Conservation (phyloP, 2,888 invertebrate species). For the Ochropleura plecta region DNA sequence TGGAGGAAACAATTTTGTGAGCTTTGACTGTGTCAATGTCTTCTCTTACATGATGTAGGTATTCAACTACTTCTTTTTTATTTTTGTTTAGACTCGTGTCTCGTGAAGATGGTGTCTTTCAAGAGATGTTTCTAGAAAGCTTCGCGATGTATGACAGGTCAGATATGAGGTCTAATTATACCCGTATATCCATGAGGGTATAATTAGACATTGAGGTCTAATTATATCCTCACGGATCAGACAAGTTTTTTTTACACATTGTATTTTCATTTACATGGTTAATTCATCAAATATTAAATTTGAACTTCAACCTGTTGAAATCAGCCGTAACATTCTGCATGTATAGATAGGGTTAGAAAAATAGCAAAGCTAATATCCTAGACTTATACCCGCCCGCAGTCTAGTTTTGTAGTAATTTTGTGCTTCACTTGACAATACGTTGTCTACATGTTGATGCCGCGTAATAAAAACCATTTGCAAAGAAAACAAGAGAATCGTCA, state of each 20-base stretch:
- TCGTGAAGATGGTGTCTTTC: background rate
- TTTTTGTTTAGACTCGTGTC: constrained; percentile 32
- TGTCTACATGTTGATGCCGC: constrained; percentile 21
- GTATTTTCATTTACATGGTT: background rate
- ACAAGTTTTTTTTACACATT: no score
- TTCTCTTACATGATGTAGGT: constrained; percentile 41
- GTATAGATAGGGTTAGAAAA: background rate
- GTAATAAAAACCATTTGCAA: constrained; percentile 29
- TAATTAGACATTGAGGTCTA: no score
- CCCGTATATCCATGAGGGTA: no score
- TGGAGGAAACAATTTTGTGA: constrained; percentile 33
- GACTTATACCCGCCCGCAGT: background rate
- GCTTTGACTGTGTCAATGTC: constrained; percentile 40
- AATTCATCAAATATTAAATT: background rate
- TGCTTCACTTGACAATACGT: background rate
- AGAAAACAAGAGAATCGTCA: constrained; percentile 21
- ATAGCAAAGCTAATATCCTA: background rate
- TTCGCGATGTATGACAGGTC: background rate
- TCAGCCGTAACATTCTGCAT: background rate
- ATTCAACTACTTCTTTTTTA: constrained; percentile 12
- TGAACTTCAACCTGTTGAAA: background rate
- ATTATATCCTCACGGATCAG: no score
- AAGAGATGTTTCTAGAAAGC: background rate
- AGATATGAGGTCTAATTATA: no score
- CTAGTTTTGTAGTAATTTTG: background rate